phyloP scores from a whole-genome alignment of 2,797 vertebrate genomes.

The Rhynchonycteris naso region DNA sequence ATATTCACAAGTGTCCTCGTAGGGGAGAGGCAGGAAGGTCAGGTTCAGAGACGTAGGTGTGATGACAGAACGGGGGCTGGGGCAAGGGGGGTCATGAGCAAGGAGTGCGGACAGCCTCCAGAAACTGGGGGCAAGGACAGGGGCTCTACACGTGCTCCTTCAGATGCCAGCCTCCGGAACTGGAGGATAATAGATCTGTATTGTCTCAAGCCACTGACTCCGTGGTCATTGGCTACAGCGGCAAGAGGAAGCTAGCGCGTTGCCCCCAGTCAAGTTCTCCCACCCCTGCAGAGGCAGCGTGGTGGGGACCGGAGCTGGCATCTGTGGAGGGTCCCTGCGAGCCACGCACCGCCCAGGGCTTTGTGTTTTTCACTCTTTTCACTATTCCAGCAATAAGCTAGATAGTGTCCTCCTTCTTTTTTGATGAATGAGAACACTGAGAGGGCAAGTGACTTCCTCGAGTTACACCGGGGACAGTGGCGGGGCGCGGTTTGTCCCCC shows the following conservation, averaged over 20 bases:
- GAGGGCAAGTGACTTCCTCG: not conserved
- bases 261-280: fast-evolving
- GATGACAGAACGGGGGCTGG: not conserved
- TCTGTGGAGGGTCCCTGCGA: fast-evolving
- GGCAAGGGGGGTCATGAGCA: fast-evolving
- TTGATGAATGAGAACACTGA: not conserved
- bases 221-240: not conserved
- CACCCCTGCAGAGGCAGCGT: too few relatives aligned
- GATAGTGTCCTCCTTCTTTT: not conserved
- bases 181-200: not conserved
- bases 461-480: not conserved
- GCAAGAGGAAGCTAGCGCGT: not conserved
- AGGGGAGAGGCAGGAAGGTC: not conserved
- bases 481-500: not conserved
- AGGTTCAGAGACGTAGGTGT: not conserved
- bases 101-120: too few relatives aligned
- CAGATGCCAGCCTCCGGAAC: not conserved
- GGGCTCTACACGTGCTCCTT: not conserved
- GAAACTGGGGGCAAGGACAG: not conserved
- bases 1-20: fast-evolving
- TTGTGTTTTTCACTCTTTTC: too few relatives aligned
- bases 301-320: fast-evolving
- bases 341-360: fast-evolving
- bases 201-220: not conserved
- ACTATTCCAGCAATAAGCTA: not conserved